Conservation (phyloP, 2,888 invertebrate genomes). For the Pachydiplax longipennis region DNA sequence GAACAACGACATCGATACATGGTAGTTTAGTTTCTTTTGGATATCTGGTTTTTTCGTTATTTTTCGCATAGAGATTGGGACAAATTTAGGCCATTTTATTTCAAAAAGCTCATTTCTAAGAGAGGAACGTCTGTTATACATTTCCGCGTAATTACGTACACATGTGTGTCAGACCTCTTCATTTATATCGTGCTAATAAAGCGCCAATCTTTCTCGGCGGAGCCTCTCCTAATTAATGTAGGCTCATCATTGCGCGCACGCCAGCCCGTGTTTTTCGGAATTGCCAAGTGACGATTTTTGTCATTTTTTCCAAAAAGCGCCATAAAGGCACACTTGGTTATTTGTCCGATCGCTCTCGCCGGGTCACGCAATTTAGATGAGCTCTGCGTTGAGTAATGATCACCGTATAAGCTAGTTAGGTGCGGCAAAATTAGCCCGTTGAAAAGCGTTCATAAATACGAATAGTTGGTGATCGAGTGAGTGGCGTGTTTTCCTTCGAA, state of each 20-base stretch:
- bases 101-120: not conserved
- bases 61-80: not conserved
- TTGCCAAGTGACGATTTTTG: not conserved
- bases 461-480: not conserved
- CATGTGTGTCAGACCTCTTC: not conserved
- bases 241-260: not conserved
- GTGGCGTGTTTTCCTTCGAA: constrained; percentile 19
- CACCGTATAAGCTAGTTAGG: not conserved
- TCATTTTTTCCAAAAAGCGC: not conserved
- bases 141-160: not conserved
- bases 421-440: constrained; percentile 9
- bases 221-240: not conserved
- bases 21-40: too few species aligned
- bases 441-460: not conserved
- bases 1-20: too few species aligned
- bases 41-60: too few species aligned
- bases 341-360: not conserved
- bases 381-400: not conserved
- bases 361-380: not conserved
- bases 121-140: not conserved
- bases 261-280: not conserved
- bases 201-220: not conserved
- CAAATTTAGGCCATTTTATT: not conserved
- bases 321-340: not conserved
- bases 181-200: not conserved